Evolutionary conservation across 1,140 invertebrate species (phyloP).

Genomic region (Maconellicoccus hirsutus): DNA sequence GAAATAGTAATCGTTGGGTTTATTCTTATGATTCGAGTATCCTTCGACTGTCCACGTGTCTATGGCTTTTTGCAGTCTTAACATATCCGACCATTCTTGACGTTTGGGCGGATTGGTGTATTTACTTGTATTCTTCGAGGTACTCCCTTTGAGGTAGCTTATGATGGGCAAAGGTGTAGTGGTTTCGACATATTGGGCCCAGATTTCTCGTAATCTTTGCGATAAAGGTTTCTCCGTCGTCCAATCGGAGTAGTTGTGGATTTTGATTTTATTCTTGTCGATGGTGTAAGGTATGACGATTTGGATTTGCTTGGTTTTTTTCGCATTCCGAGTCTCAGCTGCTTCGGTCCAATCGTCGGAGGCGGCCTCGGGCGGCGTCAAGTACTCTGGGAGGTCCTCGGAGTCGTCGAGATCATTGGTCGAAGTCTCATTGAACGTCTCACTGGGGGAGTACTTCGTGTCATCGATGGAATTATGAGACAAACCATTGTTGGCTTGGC

Average conservation of each 20-base stretch:
- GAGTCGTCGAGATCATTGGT: too few relatives aligned
- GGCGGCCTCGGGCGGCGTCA: neutral
- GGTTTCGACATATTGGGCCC: neutral
- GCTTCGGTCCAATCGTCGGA: neutral
- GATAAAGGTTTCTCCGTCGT: neutral
- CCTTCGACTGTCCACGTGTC: slow-evolving; percentile 73
- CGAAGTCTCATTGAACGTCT: too few relatives aligned
- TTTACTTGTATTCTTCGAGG: neutral
- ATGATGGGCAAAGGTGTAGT: neutral
- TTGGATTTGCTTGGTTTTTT: slow-evolving; percentile 28
- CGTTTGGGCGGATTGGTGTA: slow-evolving; percentile 15
- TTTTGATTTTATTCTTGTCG: neutral
- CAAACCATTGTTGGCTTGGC: neutral
- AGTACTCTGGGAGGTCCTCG: neutral
- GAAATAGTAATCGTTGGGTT: slow-evolving; percentile 31
- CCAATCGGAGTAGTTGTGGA: neutral
- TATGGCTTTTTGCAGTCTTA: slow-evolving; percentile 64
- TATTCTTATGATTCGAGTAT: slow-evolving; percentile 43
- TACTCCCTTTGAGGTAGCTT: neutral
- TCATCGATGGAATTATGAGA: slow-evolving; percentile 26
- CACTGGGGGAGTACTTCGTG: slow-evolving; percentile 19
- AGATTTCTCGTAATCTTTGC: neutral
- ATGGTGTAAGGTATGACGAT: slow-evolving; percentile 28
- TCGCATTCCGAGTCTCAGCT: neutral
- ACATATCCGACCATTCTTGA: slow-evolving; percentile 48